Conservation (phyloP, 2,888 invertebrate genomes). For the Stenodema calcarata region DNA sequence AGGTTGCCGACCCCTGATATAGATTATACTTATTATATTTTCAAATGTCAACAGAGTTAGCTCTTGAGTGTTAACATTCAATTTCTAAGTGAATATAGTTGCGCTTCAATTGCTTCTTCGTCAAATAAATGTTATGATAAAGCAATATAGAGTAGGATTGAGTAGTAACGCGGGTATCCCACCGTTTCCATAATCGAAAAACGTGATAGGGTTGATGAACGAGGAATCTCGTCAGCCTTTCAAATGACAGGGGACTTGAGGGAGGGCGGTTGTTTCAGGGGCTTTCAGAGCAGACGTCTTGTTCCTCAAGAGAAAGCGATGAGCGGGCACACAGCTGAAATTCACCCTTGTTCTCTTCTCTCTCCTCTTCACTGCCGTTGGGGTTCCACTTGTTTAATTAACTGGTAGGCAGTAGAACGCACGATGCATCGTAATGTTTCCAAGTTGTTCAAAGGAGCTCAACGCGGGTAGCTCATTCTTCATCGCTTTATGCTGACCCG, state of each 20-base stretch:
- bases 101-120: not conserved
- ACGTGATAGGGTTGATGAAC: not conserved
- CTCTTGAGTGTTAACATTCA: too few relatives aligned
- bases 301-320: not conserved
- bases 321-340: not conserved
- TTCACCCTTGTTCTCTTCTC: not conserved
- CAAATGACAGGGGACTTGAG: not conserved
- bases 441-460: not conserved
- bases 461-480: not conserved
- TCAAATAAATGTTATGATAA: not conserved
- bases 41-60: too few relatives aligned
- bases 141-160: not conserved
- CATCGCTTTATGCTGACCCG: not conserved
- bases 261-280: not conserved
- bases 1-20: too few relatives aligned
- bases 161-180: not conserved
- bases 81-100: too few relatives aligned
- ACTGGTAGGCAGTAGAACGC: not conserved
- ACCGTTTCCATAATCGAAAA: not conserved
- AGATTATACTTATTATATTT: too few relatives aligned
- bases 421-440: slow-evolving; percentile 2
- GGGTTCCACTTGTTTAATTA: not conserved
- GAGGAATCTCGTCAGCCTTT: not conserved
- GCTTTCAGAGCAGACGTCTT: not conserved
- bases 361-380: not conserved